A percentile compares a stretch with the other conserved stretches of the same genome.
Conservation (phyloP, 2,888 invertebrate genomes). For the Trachelus stipa region DNA sequence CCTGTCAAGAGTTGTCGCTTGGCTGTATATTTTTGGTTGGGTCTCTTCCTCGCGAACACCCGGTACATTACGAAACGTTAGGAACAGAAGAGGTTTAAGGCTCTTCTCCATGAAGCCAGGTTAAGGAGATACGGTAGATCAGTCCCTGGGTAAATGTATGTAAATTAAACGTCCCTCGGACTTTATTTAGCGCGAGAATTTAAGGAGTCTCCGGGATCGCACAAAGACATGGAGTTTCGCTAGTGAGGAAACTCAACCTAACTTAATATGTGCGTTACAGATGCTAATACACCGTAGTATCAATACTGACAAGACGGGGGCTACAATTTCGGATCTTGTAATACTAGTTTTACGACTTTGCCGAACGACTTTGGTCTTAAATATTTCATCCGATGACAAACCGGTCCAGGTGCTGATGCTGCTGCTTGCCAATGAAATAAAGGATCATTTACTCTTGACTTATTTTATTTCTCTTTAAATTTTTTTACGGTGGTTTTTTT, state of each 20-base stretch:
- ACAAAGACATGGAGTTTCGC: background rate
- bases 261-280: background rate
- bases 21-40: background rate
- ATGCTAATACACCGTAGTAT: background rate
- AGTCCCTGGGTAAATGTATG: conserved; percentile 43
- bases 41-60: background rate
- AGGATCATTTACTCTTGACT: background rate
- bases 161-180: conserved; percentile 51
- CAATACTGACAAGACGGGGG: background rate
- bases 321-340: background rate
- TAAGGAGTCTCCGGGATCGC: conserved; percentile 15
- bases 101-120: background rate
- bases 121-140: conserved; percentile 29
- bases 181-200: conserved; percentile 51
- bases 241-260: background rate
- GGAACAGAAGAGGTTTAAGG: background rate
- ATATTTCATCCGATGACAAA: background rate
- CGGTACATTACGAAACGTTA: background rate
- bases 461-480: background rate
- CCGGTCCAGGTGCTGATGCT: background rate
- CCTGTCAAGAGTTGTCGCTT: background rate
- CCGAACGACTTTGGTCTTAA: background rate
- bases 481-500: background rate
- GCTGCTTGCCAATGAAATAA: background rate
- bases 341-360: background rate